Evolutionary conservation across 2,113 vertebrate genomes (phyloP), one percentile per base, ranked within the genome.

Genomic region (Ictalurus punctatus): DNA sequence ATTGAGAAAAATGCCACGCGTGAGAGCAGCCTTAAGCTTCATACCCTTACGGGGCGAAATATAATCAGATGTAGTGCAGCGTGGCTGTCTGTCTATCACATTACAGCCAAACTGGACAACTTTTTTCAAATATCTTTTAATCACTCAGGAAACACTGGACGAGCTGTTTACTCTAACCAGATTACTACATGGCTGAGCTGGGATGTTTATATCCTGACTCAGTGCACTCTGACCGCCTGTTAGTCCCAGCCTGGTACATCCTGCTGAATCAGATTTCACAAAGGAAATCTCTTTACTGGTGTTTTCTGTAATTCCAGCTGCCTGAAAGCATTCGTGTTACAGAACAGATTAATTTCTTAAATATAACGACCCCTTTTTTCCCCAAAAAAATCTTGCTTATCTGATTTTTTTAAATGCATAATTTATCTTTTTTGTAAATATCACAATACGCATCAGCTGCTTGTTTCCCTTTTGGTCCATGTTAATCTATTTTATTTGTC

Each of bases 131-230:
- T 90, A 91, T 83, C 86, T 92, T 91, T 84, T 74, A 90, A 89
- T 78, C 48, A 48, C 56, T 63, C 87, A 90, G 92, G 92, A 94
- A 94, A 95, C 92, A 92, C 23, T 91, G 92, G 90, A 92, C 83
- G 83, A 95, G 92, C 91, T 54, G 54, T 90, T 95, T 94, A 93
- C 82, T 83, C 89, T 92, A 94, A 95, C 94, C 89, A 93, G 93
- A 94, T 95, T 92, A 93, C 84, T 58, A 84, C 73, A 82, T 86
- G 88, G 93, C 90, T 92, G 52, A 91, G 88, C 91, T 92, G 73
- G 92, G 83, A 92, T 90, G 85, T 88, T 91, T 88, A 52, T 54
- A 52, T 56, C 84, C 85, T 54, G 65, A 88, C 85, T 48, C 89
- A 16, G 56, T 27, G 80, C 79, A 78, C 13, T 83, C 90, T 90